phyloP scores from a whole-genome alignment of 2,888 invertebrate species.

The Malthinus flaveolus region DNA sequence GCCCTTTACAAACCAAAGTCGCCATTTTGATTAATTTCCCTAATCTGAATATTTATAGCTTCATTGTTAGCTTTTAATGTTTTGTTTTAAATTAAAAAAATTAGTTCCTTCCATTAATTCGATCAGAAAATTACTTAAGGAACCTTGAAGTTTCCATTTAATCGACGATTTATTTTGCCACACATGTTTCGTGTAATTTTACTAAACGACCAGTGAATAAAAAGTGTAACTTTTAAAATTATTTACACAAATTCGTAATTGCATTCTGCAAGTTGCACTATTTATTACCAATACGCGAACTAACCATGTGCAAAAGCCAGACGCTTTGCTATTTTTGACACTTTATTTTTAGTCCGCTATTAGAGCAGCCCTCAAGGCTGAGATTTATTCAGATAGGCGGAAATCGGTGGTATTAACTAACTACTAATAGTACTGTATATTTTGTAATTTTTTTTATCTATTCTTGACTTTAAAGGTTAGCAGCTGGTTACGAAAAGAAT shows the following conservation, averaged over 20 bases:
- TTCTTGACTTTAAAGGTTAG: slow-evolving; percentile 4
- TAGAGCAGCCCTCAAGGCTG: slow-evolving; percentile 13
- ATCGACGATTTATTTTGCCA: neutral
- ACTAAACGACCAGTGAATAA: neutral
- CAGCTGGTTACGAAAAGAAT: slow-evolving; percentile 8
- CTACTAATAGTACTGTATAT: slow-evolving; percentile 3
- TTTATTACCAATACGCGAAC: neutral
- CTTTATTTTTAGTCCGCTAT: slow-evolving; percentile 14
- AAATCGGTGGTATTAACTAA: slow-evolving; percentile 3
- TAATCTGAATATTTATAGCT: no score
- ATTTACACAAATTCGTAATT: neutral
- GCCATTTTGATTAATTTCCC: no score
- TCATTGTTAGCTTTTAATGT: no score
- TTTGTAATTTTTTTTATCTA: neutral
- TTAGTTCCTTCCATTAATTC: no score
- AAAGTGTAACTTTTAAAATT: neutral
- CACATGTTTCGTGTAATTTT: neutral
- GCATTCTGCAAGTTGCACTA: slow-evolving; percentile 9
- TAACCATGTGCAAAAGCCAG: slow-evolving; percentile 16
- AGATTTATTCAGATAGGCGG: slow-evolving; percentile 7
- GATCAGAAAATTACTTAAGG: neutral
- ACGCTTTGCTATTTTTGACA: slow-evolving; percentile 12
- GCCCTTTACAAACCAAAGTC: no score
- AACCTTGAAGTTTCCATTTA: slow-evolving; percentile 1
- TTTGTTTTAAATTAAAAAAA: no score